A percentile compares a stretch with the other conserved stretches of the same genome.
Evolutionary conservation across 2,888 invertebrate genomes (phyloP).

Genomic region (Elysia crispata): DNA sequence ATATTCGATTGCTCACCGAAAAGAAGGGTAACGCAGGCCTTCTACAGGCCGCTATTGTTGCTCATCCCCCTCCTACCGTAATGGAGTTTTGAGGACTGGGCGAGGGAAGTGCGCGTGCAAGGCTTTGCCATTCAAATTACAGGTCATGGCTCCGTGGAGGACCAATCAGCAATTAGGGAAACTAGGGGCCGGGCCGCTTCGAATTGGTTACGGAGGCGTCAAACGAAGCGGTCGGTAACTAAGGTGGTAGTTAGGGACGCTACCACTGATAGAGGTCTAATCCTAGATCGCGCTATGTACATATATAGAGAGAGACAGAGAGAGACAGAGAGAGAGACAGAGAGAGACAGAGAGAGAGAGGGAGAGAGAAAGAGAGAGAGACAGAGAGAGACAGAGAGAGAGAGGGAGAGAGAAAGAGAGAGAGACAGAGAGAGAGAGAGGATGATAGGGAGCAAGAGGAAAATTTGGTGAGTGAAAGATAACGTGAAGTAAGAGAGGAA

Average conservation of each 20-base stretch:
- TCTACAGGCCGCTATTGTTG: conserved; percentile 27
- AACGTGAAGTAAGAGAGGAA: neutral
- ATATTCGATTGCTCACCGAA: conserved; percentile 38
- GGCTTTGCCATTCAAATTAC: conserved; percentile 22
- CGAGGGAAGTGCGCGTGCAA: neutral
- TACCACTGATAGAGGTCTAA: too few species aligned
- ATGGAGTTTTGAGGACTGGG: conserved; percentile 18
- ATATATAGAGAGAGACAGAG: neutral
- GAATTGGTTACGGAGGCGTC: neutral
- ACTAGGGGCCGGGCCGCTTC: too few species aligned
- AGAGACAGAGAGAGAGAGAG: conserved; percentile 37
- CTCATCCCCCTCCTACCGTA: conserved; percentile 35
- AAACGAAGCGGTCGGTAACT: conserved; percentile 43
- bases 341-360: neutral
- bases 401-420: conserved; percentile 9
- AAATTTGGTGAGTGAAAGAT: conserved; percentile 11
- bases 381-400: neutral
- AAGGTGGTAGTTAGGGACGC: too few species aligned
- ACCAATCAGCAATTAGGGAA: conserved; percentile 48
- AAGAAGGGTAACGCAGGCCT: too few species aligned
- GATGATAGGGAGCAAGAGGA: conserved; percentile 26
- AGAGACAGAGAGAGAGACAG: neutral
- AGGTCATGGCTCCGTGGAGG: conserved; percentile 41
- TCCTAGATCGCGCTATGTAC: neutral
- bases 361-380: conserved; percentile 5